Percentiles rank a stretch among this genome's conserved stretches.
phyloP scores from a whole-genome alignment of 2,888 invertebrate species.

The Troglohyphantes excavatus region DNA sequence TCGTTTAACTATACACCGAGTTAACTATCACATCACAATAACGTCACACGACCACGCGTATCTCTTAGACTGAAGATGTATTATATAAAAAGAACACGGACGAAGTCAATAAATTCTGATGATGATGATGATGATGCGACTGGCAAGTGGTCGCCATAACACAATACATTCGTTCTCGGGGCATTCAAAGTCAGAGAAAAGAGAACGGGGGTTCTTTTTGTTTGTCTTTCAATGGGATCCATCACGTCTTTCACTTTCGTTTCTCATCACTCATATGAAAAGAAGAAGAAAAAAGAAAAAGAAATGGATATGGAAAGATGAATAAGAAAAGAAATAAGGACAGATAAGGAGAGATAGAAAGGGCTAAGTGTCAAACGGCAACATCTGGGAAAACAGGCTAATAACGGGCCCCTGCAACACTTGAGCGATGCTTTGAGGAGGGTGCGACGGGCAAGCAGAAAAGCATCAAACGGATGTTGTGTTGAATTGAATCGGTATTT shows the following conservation, averaged over 20 bases:
- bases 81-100: neutral
- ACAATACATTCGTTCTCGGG: conserved; percentile 35
- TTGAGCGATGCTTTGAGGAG: conserved; percentile 26
- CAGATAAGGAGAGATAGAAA: conserved; percentile 43
- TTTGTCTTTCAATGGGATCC: conserved; percentile 28
- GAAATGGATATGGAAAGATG: neutral
- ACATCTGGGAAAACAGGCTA: conserved; percentile 76
- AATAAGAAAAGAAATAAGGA: conserved; percentile 20
- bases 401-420: conserved; percentile 38
- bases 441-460: neutral
- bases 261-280: conserved; percentile 67
- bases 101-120: conserved; percentile 57
- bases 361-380: conserved; percentile 75
- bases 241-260: conserved; percentile 71
- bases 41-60: conserved; percentile 23
- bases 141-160: neutral
- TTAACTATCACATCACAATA: conserved; percentile 57
- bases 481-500: too few species aligned
- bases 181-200: neutral
- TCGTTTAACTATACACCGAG: conserved; percentile 24
- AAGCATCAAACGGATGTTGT: conserved; percentile 2
- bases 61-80: neutral
- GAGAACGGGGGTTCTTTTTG: neutral
- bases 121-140: conserved; percentile 1
- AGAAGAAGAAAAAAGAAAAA: neutral